phyloP scores from a whole-genome alignment of 2,797 vertebrate genomes.

The Smutsia temminckii region DNA sequence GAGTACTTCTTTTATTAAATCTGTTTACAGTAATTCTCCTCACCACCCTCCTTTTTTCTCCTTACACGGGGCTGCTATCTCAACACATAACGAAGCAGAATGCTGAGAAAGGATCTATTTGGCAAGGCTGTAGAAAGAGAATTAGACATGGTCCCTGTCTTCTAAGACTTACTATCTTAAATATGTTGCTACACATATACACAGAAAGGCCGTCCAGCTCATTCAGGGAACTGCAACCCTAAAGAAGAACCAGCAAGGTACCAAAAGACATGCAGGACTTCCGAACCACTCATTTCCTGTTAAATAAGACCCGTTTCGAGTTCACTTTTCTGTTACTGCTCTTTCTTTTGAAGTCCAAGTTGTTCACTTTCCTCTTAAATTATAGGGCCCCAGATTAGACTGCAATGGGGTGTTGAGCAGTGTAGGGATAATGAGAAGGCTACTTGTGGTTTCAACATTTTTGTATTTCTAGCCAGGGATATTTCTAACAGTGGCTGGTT shows the following conservation, averaged over 20 bases:
- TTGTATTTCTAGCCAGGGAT: constrained; percentile 64
- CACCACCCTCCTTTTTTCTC: background rate
- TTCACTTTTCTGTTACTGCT: constrained; percentile 11
- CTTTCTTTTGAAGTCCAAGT: constrained; percentile 43
- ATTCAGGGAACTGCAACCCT: background rate
- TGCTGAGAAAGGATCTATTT: background rate
- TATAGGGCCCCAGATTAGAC: constrained; percentile 57
- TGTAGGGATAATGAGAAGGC: constrained; percentile 51
- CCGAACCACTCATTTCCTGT: background rate
- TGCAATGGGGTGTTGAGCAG: constrained; percentile 6
- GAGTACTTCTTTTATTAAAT: background rate
- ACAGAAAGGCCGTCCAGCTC: background rate
- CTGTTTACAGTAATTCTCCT: background rate
- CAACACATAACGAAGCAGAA: background rate
- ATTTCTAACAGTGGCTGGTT: constrained; percentile 45
- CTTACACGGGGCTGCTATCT: background rate
- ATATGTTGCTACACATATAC: background rate
- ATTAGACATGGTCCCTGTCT: background rate
- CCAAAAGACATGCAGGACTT: background rate
- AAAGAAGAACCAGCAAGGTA: background rate
- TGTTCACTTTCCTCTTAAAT: constrained; percentile 66
- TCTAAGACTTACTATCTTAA: background rate
- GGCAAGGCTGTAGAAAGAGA: background rate
- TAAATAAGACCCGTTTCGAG: constrained; percentile 21
- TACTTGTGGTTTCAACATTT: constrained; percentile 58